A percentile compares a stretch with the other conserved stretches of the same genome.
Evolutionary conservation across 2,113 vertebrate species (phyloP).

Genomic region (Oophaga pumilio): DNA sequence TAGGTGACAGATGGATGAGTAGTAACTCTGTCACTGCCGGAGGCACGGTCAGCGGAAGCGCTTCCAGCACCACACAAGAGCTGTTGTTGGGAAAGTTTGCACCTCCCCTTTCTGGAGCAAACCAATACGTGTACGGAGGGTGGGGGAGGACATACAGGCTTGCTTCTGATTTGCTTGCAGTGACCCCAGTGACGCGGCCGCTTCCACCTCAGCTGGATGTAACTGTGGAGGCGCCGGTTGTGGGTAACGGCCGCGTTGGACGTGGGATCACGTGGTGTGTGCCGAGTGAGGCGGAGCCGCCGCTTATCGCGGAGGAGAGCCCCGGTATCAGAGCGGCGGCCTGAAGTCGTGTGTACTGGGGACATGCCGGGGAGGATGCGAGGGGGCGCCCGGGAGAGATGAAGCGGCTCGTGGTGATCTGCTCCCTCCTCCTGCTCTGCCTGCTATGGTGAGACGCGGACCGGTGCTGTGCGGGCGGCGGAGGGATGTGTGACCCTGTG

Average conservation of each 20-base stretch:
- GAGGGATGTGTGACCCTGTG: too few relatives aligned
- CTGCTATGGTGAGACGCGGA: conserved; percentile 35
- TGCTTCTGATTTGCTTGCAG: not conserved
- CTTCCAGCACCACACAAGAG: not conserved
- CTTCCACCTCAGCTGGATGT: conserved; percentile 48
- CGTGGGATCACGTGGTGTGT: conserved; percentile 1
- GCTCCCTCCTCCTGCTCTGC: conserved; percentile 41
- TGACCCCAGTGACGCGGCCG: conserved; percentile 26
- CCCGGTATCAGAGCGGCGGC: not conserved
- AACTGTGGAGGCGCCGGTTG: not conserved
- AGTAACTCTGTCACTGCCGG: not conserved
- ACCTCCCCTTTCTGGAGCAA: conserved; percentile 2
- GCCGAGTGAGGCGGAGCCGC: not conserved
- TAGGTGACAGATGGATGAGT: not conserved
- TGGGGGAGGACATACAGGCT: not conserved
- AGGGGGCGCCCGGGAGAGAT: conserved; percentile 44
- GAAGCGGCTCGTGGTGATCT: conserved; percentile 33
- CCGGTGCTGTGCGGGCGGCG: too few relatives aligned
- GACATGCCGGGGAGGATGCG: conserved; percentile 52
- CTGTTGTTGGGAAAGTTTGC: conserved; percentile 25
- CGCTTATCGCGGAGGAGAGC: not conserved
- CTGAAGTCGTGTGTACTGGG: not conserved
- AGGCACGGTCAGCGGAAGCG: not conserved
- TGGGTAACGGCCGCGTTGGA: conserved; percentile 51
- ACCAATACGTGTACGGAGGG: conserved; percentile 22